These are phyloP conservation scores for Colletes gigas DNA, from an alignment of 1,140 invertebrate species.

Conservation along the genomic window DNA sequence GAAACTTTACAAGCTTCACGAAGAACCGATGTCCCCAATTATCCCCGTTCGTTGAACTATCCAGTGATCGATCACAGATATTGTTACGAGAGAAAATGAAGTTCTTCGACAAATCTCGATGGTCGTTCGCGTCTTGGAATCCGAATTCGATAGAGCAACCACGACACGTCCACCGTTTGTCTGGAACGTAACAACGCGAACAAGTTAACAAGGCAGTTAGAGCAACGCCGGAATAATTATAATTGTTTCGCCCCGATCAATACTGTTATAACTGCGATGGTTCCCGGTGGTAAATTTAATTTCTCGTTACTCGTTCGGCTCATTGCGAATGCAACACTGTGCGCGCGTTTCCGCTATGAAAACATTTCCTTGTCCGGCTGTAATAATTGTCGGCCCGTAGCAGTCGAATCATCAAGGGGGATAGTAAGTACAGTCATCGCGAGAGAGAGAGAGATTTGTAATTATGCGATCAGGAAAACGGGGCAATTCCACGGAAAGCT, in stretches of 20 bases:
- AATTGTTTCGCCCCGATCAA: not conserved
- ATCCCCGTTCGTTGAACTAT: too few relatives aligned
- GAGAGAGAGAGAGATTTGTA: too few relatives aligned
- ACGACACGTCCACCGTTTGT: too few relatives aligned
- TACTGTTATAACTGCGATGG: not conserved
- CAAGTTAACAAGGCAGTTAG: not conserved
- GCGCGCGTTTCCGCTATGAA: not conserved
- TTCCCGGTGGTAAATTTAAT: conserved; percentile 7
- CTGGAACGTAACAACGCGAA: not conserved
- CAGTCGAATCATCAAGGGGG: not conserved
- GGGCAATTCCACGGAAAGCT: conserved; percentile 5
- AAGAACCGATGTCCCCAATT: too few relatives aligned
- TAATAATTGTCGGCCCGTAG: too few relatives aligned
- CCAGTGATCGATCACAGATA: too few relatives aligned
- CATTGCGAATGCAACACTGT: not conserved
- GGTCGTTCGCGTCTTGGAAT: too few relatives aligned
- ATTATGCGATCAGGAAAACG: not conserved
- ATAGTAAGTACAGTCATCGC: not conserved
- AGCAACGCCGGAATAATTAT: not conserved
- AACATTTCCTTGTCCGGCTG: not conserved
- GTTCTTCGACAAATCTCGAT: too few relatives aligned
- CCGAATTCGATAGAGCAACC: too few relatives aligned
- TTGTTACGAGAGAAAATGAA: too few relatives aligned
- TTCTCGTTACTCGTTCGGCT: not conserved
- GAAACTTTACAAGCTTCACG: too few relatives aligned